A percentile compares a stretch with the other conserved stretches of the same genome.
phyloP scores from a whole-genome alignment of 2,888 invertebrate species.

The Clistopyga incitator region DNA sequence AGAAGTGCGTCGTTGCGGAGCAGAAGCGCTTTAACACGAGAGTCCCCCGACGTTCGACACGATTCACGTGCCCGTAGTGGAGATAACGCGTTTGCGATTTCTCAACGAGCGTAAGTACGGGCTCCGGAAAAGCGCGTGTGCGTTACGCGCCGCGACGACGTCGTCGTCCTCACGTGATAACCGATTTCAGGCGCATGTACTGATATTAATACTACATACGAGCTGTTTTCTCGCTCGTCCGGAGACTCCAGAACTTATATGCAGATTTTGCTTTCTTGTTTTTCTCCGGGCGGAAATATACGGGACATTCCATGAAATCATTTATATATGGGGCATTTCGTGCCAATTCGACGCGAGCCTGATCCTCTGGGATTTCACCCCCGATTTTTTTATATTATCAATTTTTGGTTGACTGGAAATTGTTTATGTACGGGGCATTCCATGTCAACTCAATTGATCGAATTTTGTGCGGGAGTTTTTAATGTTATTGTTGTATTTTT shows the following conservation, averaged over 20 bases:
- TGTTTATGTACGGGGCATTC: too few species aligned
- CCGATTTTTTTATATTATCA: too few species aligned
- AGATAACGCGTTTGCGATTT: constrained; percentile 14
- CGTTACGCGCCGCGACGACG: constrained; percentile 16
- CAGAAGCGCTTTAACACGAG: neutral
- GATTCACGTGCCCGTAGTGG: constrained; percentile 70
- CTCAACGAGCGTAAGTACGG: neutral
- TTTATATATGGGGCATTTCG: neutral
- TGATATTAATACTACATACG: too few species aligned
- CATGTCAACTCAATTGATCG: too few species aligned
- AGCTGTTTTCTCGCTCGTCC: constrained; percentile 27
- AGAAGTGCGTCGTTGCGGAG: too few species aligned
- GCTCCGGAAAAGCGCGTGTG: constrained; percentile 13
- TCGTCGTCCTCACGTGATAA: constrained; percentile 42
- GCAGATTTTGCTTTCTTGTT: neutral
- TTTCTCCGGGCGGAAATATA: neutral
- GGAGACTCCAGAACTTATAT: neutral
- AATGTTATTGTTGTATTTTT: too few species aligned
- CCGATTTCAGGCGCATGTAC: constrained; percentile 24
- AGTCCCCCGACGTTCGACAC: constrained; percentile 40
- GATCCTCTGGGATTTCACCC: too few species aligned
- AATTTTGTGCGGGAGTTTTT: too few species aligned
- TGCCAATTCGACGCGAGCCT: too few species aligned
- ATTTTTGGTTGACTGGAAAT: too few species aligned
- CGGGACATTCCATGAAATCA: too few species aligned